These are phyloP conservation scores for Schizopygopsis malacanthus DNA, from an alignment of 2,797 vertebrate genomes.

Conservation along the genomic window DNA sequence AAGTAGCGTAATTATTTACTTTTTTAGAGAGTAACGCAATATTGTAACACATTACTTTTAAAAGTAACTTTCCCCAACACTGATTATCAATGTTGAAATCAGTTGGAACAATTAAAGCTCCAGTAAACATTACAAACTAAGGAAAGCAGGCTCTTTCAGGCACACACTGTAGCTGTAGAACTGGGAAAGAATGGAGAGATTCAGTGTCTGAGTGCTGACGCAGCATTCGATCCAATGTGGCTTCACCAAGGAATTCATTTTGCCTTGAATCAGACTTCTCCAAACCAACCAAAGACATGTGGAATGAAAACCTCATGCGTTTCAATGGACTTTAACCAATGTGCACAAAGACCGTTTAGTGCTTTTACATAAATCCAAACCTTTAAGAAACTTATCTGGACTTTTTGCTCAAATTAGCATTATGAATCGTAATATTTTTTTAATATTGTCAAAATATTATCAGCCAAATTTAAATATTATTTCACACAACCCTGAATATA, in stretches of 20 bases:
- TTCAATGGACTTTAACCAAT: conserved; percentile 51
- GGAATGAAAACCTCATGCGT: conserved; percentile 24
- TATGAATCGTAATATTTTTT: neutral
- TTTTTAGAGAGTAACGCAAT: no score
- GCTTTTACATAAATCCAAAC: neutral
- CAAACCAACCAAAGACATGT: conserved; percentile 47
- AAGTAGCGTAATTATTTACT: no score
- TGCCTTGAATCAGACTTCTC: conserved; percentile 44
- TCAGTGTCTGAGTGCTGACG: conserved; percentile 55
- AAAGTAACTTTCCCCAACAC: no score
- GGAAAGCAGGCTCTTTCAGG: conserved; percentile 53
- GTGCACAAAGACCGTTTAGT: conserved; percentile 21
- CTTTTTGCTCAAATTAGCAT: conserved; percentile 29
- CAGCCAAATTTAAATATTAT: neutral
- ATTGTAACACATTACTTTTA: no score
- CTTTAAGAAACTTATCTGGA: conserved; percentile 14
- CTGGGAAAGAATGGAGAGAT: conserved; percentile 62
- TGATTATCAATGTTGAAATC: neutral
- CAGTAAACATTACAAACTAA: neutral
- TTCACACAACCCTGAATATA: neutral
- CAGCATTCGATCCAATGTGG: conserved; percentile 46
- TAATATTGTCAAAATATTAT: neutral
- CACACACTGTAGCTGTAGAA: conserved; percentile 64
- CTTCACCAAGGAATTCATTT: conserved; percentile 53
- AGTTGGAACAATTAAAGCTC: neutral